Base-by-base conservation (phyloP, 1,140 invertebrate species). In the Armadillidium nasatum region DNA sequence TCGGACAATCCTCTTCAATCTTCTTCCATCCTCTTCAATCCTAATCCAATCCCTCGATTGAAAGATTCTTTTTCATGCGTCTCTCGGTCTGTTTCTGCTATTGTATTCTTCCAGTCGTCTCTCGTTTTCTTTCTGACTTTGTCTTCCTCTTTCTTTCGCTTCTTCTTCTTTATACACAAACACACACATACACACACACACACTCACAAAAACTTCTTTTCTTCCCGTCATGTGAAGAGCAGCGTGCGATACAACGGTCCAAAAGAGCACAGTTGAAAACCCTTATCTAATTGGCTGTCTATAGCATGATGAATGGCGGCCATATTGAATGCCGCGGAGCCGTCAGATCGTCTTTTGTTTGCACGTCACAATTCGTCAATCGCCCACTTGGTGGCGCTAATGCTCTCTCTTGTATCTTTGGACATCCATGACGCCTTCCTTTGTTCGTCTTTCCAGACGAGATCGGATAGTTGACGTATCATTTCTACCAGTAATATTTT, bases 231-330 rank as follows among this genome's bases (percentile, higher is more conserved):
- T 50, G 46, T 15, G 46, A 10, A 50, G 46, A 50, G 46, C 46
- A n/a, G n/a, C n/a, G 46, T 15, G 46, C 46, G 46, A 50, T 50
- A 50, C 46, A 50, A 50, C 46, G 46, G 46, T 50, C 9, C 46
- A 50, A 9, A 60, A 60, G 50, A 60, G 50, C 50, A 19, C 50
- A 19, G 73, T n/a, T 78, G 73, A 75, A 78, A 76, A 71, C 50
- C 70, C 44, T 74, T 73, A 73, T 78, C 77, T 78, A 78, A 78
- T 78, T 78, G 77, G 73, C 77, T 76, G 74, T 78, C 77, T 76
- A 78, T 78, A 78, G 74, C 73, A 70, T 75, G 70, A 75, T 78
- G 77, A 78, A 78, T 78, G 75, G 77, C 73, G 33, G 60, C 74
- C 77, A 75, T 78, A 78, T 78, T 78, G 77, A 78, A 78, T 78